Evolutionary conservation across 2,797 vertebrate genomes (phyloP), one percentile per base, ranked within the genome.

Genomic region (Danio jaintianensis): DNA sequence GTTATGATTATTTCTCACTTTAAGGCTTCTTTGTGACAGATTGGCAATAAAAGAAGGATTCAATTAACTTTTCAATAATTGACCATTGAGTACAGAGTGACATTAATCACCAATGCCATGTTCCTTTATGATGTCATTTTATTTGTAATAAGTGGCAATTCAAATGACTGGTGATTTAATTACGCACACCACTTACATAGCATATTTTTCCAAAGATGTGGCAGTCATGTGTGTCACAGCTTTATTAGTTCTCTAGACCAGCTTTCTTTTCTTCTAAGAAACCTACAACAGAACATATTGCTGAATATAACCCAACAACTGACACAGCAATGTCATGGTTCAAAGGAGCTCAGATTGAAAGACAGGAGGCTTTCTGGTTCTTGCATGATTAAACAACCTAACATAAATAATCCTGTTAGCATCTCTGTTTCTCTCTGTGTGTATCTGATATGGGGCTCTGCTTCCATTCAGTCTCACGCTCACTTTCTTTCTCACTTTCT

Each of bases 61-160:
- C 73, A 78, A 78, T 79, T 56, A 84, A 80, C 79, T 82, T 80
- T 82, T 83, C 73, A 83, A 85, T 82, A 85, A 80, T 82, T 85
- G 69, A 84, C 79, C 16, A 79, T 38, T 74, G 73, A 84, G 69
- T 58, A 79, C 67, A 76, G 50, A 62, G 80, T 73, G 42, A 61
- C 59, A 83, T 87, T 73, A 77, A 84, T 87, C 76, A 75, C 43
- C 7, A 53, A 64, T 79, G 52, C 61, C 62, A 78, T 74, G 67
- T 78, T 59, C 50, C 47, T 80, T 1, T 15, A 62, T 79, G 56
- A 72, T 63, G 38, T 53, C 82, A 62, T 47, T 84, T 52, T 29
- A 29, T 81, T 61, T 73, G 66, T 78, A 73, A 79, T 83, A 69
- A 76, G 85, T 79, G 72, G 47, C 12, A 61, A 75, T 83, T 79